A percentile compares a stretch with the other conserved stretches of the same genome.
Evolutionary conservation across 2,797 vertebrate species (phyloP).

Genomic region (Sebastes cheni): DNA sequence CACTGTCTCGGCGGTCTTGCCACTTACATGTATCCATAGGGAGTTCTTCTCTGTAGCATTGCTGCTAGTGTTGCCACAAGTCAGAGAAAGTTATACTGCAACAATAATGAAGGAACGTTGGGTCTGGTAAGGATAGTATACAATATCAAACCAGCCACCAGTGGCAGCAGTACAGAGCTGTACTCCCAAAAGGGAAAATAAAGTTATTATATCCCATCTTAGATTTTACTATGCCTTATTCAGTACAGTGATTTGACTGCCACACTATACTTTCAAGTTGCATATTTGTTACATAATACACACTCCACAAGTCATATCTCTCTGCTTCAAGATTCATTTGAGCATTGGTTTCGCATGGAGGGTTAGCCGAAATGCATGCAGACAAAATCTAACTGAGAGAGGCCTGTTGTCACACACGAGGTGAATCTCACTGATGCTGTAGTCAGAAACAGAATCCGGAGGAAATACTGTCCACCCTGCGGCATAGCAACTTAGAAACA

Average conservation of each 20-base stretch:
- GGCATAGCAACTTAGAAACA: background rate
- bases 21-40: background rate
- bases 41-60: background rate
- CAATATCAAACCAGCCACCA: background rate
- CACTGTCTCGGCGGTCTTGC: background rate
- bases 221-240: background rate
- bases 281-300: background rate
- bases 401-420: background rate
- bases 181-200: background rate
- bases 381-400: background rate
- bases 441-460: background rate
- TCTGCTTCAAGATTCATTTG: background rate
- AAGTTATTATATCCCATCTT: background rate
- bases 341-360: background rate
- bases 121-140: background rate
- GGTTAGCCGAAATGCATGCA: background rate
- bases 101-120: slow-evolving; percentile 2
- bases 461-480: background rate
- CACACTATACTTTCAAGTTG: background rate
- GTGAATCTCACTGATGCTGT: background rate
- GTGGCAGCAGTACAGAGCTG: background rate
- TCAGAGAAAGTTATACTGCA: background rate
- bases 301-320: background rate
- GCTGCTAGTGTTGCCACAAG: background rate
- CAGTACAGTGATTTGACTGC: background rate